phyloP scores from a whole-genome alignment of 23 tunicate genomes.

The Clavelina lepadiformis region DNA sequence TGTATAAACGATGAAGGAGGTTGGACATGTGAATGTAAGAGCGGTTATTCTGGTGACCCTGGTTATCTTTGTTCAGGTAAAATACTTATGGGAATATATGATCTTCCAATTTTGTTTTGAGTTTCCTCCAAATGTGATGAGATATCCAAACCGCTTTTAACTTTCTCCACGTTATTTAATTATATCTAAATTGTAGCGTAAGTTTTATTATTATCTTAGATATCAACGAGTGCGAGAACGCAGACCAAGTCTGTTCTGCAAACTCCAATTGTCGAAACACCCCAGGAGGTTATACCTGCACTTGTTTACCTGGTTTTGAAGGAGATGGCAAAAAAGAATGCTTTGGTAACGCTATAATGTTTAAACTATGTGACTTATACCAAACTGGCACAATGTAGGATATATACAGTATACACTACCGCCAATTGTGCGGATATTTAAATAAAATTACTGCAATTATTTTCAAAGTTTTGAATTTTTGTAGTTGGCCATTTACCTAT shows the following conservation, averaged over 20 bases:
- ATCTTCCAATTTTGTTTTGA: background rate
- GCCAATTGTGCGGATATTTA: no score
- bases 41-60: constrained; percentile 40
- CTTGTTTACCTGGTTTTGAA: constrained; percentile 25
- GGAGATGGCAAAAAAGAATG: constrained; percentile 43
- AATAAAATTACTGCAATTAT: no score
- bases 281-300: constrained; percentile 40
- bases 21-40: constrained; percentile 34
- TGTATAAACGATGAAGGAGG: constrained; percentile 31
- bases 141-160: no score
- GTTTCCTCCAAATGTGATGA: background rate
- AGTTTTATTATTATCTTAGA: constrained; percentile 23
- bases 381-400: no score
- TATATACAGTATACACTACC: no score
- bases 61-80: constrained; percentile 23
- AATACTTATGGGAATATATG: no score
- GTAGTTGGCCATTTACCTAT: no score
- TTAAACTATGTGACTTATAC: no score
- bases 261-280: constrained; percentile 40
- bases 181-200: no score
- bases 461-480: no score
- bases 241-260: constrained; percentile 2
- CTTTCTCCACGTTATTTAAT: no score
- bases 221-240: constrained; percentile 40
- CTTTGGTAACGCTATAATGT: constrained; percentile 9